Evolutionary conservation across 2,888 invertebrate genomes (phyloP), one percentile per base, ranked within the genome.

Genomic region (Oxytorus armatus): DNA sequence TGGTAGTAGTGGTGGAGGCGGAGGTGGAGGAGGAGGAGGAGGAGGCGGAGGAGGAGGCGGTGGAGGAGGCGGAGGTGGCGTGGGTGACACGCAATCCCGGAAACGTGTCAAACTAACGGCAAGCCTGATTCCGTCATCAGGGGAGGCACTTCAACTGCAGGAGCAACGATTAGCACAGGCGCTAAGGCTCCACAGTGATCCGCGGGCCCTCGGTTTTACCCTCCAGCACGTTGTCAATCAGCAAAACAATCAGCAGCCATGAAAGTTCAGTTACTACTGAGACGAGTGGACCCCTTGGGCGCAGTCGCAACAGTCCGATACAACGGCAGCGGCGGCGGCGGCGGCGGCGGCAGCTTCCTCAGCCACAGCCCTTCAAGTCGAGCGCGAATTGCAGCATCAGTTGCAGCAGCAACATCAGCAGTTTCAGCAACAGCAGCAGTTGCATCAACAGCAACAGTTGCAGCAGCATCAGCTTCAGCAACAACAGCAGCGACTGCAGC

Each of bases 121-220:
- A 81, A 83, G 84, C 83, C 84, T 84, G 81, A 84, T 84, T 83
- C 84, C 84, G 74, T 84, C 84, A 81, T 84, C 86, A 92, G 92
- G 91, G 79, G 92, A 92, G 86, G 92, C 92, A 69, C 87, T 92
- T 70, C 88, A 92, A 81, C 94, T 95, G 36, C 96, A 96, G 86
- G 97, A 97, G 86, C 96, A 96, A 90, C 94, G 97, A 87, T 91
- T 97, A 88, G 97, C 97, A 89, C 97, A 97, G 88, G 97, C 97
- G 39, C 92, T 97, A 85, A 94, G 97, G 88, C 93, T 97, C 87
- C 97, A 97, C 90, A 95, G 94, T 83, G 96, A 96, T 89, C 96
- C 96, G 1, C 94, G 97, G 84, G 95, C 96, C 90, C 92, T 97
- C 82, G 96, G 96, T 57, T 96, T 97, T 90, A 95, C 96, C 86